Evolutionary conservation across 2,888 invertebrate genomes (phyloP).

Genomic region (Phalangium opilio): DNA sequence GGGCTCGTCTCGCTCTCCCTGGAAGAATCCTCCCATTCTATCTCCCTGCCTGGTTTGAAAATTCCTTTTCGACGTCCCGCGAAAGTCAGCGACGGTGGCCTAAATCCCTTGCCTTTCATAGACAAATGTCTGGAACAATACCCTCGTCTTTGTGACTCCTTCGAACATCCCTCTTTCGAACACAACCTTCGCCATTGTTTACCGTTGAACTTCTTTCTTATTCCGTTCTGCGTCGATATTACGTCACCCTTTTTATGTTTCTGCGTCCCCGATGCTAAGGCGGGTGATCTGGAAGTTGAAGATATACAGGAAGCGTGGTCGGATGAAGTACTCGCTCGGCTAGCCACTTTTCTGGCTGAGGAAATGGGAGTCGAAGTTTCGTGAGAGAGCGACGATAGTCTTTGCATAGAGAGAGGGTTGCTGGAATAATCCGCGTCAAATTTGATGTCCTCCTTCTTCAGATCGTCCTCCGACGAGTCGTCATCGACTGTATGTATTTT

Average conservation of each 20-base stretch:
- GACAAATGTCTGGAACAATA: slow-evolving; percentile 93
- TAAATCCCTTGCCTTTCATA: slow-evolving; percentile 53
- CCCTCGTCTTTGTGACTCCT: slow-evolving; percentile 93
- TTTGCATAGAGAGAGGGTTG: slow-evolving; percentile 8
- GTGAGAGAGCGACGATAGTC: slow-evolving; percentile 11
- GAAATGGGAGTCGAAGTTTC: slow-evolving; percentile 12
- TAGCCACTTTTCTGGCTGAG: slow-evolving; percentile 27
- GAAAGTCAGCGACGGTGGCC: slow-evolving; percentile 16
- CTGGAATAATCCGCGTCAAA: slow-evolving; percentile 8
- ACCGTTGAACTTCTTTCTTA: slow-evolving; percentile 97
- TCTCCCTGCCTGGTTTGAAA: slow-evolving; percentile 31
- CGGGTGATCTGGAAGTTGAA: slow-evolving; percentile 50
- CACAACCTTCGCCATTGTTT: slow-evolving; percentile 98
- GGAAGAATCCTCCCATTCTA: slow-evolving; percentile 74
- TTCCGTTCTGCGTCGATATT: slow-evolving; percentile 81
- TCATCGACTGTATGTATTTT: slow-evolving; percentile 35
- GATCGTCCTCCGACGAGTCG: slow-evolving; percentile 45
- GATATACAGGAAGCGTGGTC: slow-evolving; percentile 27
- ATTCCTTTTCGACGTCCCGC: slow-evolving; percentile 28
- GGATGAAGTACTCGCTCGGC: slow-evolving; percentile 63
- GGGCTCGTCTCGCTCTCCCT: slow-evolving; percentile 61
- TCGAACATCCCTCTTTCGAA: slow-evolving; percentile 83
- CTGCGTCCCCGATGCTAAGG: slow-evolving; percentile 62
- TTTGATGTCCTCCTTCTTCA: slow-evolving; percentile 67
- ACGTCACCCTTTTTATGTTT: slow-evolving; percentile 97